Conservation (phyloP, 1,140 invertebrate species). For the Stenopsyche tienmushanensis region DNA sequence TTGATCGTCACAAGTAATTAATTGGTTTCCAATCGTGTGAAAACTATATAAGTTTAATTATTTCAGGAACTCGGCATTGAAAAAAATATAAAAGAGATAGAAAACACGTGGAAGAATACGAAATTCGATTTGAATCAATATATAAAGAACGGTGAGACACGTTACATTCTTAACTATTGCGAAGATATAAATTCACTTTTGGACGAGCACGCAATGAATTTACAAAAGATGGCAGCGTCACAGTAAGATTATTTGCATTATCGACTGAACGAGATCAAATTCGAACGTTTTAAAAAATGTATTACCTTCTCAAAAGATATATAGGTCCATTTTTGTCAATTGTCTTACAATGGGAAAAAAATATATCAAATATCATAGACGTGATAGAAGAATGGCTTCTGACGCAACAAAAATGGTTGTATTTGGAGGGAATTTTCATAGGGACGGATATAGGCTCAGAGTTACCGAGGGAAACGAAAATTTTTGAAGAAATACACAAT, state of each 20-base stretch:
- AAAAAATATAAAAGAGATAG: conserved; percentile 76
- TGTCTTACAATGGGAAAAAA: conserved; percentile 83
- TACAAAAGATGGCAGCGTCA: conserved; percentile 89
- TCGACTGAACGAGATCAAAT: no score
- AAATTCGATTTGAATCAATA: conserved; percentile 71
- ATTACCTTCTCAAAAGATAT: conserved; percentile 58
- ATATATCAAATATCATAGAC: conserved; percentile 76
- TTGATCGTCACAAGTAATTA: no score
- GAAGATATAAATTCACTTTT: conserved; percentile 79
- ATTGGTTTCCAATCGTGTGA: background rate
- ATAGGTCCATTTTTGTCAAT: conserved; percentile 79
- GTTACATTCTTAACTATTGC: conserved; percentile 74
- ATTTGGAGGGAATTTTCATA: conserved; percentile 88
- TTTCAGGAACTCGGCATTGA: conserved; percentile 80
- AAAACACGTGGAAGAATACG: conserved; percentile 71
- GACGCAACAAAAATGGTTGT: conserved; percentile 86
- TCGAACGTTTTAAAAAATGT: conserved; percentile 6
- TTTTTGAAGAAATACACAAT: conserved; percentile 86
- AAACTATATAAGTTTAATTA: background rate
- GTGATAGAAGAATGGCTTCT: conserved; percentile 84
- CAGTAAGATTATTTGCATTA: conserved; percentile 53
- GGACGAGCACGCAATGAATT: conserved; percentile 85
- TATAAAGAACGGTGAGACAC: conserved; percentile 62
- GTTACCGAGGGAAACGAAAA: conserved; percentile 82
- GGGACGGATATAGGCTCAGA: conserved; percentile 82